These are phyloP conservation scores for Myotis yumanensis DNA, from an alignment of 2,113 vertebrate genomes.

Conservation along the genomic window DNA sequence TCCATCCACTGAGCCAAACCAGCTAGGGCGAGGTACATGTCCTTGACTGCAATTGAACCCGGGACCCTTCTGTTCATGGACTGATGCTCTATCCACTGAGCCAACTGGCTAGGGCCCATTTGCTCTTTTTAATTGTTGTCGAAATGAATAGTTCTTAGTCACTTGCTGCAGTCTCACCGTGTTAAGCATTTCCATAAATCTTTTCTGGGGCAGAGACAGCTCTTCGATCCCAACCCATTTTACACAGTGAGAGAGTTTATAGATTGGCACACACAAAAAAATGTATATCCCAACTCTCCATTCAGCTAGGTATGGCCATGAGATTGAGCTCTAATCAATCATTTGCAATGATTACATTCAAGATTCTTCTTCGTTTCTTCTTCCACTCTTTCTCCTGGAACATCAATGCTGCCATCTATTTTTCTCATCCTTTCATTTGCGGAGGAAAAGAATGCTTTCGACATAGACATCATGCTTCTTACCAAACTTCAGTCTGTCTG, in stretches of 20 bases:
- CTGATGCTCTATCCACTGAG: too few relatives aligned
- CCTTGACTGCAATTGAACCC: too few relatives aligned
- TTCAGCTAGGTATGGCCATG: not conserved
- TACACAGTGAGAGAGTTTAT: not conserved
- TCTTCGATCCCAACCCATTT: not conserved
- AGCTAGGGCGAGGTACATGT: too few relatives aligned
- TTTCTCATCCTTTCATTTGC: not conserved
- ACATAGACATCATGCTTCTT: not conserved
- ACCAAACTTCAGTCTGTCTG: not conserved
- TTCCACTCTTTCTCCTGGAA: not conserved
- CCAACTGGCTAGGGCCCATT: too few relatives aligned
- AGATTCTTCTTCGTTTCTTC: not conserved
- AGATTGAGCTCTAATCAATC: not conserved
- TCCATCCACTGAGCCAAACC: too few relatives aligned
- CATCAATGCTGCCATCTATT: not conserved
- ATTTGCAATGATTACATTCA: not conserved
- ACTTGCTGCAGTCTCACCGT: not conserved
- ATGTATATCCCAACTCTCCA: not conserved
- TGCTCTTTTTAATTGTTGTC: not conserved
- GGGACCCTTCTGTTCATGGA: too few relatives aligned
- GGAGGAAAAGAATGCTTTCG: slow-evolving; percentile 32
- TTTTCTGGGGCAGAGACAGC: not conserved
- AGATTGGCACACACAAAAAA: not conserved
- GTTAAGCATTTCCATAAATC: not conserved
- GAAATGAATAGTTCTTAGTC: not conserved